phyloP scores from a whole-genome alignment of 2,797 vertebrate genomes.

The Ptychobarbus kaznakovi region DNA sequence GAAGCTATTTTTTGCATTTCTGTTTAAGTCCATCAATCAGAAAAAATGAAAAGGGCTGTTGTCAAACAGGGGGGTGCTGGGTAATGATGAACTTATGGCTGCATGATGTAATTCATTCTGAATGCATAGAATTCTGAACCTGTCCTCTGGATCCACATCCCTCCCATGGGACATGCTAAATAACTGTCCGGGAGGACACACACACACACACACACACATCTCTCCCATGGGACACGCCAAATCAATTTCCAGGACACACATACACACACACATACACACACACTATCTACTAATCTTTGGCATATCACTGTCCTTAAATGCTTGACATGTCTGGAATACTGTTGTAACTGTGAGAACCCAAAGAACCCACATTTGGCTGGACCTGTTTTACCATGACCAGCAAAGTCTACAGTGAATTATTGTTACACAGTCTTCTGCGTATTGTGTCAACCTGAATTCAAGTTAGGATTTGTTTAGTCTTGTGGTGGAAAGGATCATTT shows the following conservation, averaged over 20 bases:
- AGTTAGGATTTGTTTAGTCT: constrained; percentile 29
- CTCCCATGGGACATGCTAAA: background rate
- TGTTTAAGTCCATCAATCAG: background rate
- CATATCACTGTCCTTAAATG: constrained; percentile 67
- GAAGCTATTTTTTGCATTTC: background rate
- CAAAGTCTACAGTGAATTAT: constrained; percentile 15
- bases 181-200: constrained; percentile 27
- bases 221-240: background rate
- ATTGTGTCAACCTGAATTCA: constrained; percentile 26
- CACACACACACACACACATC: background rate
- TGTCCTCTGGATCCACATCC: background rate
- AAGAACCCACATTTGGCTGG: constrained; percentile 66
- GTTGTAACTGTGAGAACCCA: constrained; percentile 74
- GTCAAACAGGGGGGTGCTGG: no score
- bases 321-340: constrained; percentile 70
- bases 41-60: background rate
- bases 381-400: background rate
- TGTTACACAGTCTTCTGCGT: background rate
- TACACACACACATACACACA: background rate
- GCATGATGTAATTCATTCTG: constrained; percentile 20
- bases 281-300: constrained; percentile 48
- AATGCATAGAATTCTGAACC: background rate
- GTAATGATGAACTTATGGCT: background rate
- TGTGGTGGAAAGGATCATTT: constrained; percentile 38
- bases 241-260: constrained; percentile 22